phyloP scores from a whole-genome alignment of 1,140 invertebrate genomes.

The Neodiprion pinetum region DNA sequence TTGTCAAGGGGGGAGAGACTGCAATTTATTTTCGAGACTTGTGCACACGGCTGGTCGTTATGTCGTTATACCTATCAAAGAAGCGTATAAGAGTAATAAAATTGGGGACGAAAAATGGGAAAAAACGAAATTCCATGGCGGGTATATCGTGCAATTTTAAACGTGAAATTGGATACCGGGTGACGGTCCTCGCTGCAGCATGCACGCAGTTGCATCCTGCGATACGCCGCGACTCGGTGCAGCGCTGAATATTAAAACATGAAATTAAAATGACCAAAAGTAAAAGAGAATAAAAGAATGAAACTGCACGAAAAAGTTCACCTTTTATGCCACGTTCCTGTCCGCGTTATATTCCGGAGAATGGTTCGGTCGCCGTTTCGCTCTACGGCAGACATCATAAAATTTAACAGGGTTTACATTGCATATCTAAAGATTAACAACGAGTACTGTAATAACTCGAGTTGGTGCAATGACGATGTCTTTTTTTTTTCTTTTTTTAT shows the following conservation, averaged over 20 bases:
- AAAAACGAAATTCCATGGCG: not conserved
- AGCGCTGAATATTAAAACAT: conserved; percentile 3
- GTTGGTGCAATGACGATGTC: not conserved
- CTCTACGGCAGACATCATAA: not conserved
- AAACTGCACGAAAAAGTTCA: too few species aligned
- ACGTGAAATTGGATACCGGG: not conserved
- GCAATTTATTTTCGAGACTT: not conserved
- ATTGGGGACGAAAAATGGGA: not conserved
- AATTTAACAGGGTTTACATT: not conserved
- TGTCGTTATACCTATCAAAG: not conserved
- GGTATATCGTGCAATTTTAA: not conserved
- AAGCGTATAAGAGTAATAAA: not conserved
- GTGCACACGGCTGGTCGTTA: not conserved
- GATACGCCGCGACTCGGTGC: not conserved
- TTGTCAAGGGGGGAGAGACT: not conserved
- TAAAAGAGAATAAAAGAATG: not conserved
- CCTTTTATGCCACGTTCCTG: not conserved
- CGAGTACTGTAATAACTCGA: not conserved
- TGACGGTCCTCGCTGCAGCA: too few species aligned
- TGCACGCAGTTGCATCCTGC: not conserved
- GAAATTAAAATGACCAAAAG: not conserved
- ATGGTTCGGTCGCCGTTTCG: not conserved
- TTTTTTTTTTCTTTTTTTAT: not conserved
- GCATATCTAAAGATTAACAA: not conserved
- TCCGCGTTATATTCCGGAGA: not conserved